Evolutionary conservation across 2,888 invertebrate genomes (phyloP).

Genomic region (Chirona hameri): DNA sequence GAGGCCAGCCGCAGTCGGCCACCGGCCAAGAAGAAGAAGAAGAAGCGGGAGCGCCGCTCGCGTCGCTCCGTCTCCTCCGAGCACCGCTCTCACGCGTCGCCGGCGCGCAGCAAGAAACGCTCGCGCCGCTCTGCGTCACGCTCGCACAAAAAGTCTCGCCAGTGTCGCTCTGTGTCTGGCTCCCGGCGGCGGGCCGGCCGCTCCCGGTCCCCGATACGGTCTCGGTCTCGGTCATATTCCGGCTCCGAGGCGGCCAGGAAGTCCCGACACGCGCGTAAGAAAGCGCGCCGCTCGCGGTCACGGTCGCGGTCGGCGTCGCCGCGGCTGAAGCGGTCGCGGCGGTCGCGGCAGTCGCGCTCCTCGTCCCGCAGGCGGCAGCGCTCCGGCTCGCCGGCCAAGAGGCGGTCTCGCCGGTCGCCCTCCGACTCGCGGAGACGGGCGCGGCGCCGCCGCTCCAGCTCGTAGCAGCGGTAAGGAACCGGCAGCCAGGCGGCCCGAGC

Average conservation of each 20-base stretch:
- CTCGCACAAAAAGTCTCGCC: not conserved
- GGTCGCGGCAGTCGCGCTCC: no score
- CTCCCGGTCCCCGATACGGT: not conserved
- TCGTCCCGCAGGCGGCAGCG: no score
- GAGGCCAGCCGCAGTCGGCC: not conserved
- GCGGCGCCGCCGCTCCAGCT: slow-evolving; percentile 2
- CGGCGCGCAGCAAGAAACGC: not conserved
- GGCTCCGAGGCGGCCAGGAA: not conserved
- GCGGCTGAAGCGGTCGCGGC: no score
- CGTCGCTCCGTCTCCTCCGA: not conserved
- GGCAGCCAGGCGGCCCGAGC: no score
- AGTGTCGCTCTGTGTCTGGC: not conserved
- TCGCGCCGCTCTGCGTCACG: not conserved
- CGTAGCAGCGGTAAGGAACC: not conserved
- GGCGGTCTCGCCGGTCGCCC: not conserved
- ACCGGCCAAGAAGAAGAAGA: not conserved
- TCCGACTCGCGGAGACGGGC: not conserved
- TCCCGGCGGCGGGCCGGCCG: not conserved
- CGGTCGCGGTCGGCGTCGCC: not conserved
- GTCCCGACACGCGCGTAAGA: not conserved
- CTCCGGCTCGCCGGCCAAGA: not conserved
- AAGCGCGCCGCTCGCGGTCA: not conserved
- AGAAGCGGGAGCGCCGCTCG: not conserved
- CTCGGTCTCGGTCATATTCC: not conserved
- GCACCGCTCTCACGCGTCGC: not conserved